Base-by-base conservation (phyloP, 2,113 vertebrate genomes). In the Lepus europaeus region DNA sequence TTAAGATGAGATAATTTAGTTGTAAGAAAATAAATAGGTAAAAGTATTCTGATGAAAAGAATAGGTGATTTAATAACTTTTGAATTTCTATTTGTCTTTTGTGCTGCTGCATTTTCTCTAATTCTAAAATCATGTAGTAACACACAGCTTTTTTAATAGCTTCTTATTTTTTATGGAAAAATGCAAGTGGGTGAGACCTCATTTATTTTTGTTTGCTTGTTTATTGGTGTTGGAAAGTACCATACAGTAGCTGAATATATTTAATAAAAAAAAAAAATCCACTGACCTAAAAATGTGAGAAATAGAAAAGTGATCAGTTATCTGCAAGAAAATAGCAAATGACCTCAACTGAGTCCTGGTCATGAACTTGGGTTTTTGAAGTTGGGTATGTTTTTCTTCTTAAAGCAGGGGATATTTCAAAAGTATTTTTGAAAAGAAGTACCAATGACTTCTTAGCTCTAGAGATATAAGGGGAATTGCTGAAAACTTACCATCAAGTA, bases 251-350 rank as follows among this genome's bases (percentile, higher is more conserved):
- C 9, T 74, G 27, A 91, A 87, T 85, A 78, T 29, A 90, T 61
- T 94, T 85, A 79, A 56, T 53, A 79, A 20, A 90, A 89, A 20
- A 90, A 89, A 33, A 72, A 63, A 70, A 81, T 1, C 0, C 5
- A 86, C 10, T 66, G 45, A 93, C 3, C 39, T 89, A 61, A 10
- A 64, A 76, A 73, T 25, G 11, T 61, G 17, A 66, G n/a, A 53
- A 66, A 76, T 36, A 66, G n/a, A 87, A 93, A 25, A 1, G n/a
- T 23, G 23, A 66, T 89, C 14, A 4, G 1, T 6, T 87, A 83
- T 39, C 51, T 73, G 29, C 12, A 89, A 93, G 69, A 79, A 89
- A 45, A 89, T n/a, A 93, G 6, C 64, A 93, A 85, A 45, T 95
- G 63, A 88, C 68, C 61, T 95, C 61, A 93, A 68, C 17, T 80